Base-by-base conservation (phyloP, 2,113 vertebrate genomes). In the Raja brachyura region DNA sequence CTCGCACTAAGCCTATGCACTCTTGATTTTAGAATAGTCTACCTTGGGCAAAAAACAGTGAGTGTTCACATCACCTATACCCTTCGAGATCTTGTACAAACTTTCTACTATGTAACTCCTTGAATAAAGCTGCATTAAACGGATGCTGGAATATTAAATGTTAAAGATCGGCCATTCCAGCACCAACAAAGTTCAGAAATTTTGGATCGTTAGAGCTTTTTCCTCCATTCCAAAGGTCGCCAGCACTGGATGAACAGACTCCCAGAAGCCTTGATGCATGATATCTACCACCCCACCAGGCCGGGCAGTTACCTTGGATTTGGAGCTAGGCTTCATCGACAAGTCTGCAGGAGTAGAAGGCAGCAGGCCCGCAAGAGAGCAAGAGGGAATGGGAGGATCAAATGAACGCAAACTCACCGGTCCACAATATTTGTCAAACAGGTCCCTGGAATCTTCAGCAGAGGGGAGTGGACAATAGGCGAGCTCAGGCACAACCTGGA, bases 371-470 rank as follows among this genome's bases (percentile, higher is more conserved):
- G 11, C 6, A 11, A 86, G 54, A 86, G 81, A 28, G 28, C 56
- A 61, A 48, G 25, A 86, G 25, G 81, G 61, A 86, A 16, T 28
- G 28, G 3, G 9, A 1, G 22, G 54, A 10, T 3, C 9, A 59
- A 85, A 13, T 59, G 56, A 56, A 14, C 13, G 22, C 81, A 85
- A 86, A 61, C 81, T 86, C 81, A 86, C 81, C 81, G 56, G 4
- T n/a, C 81, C 81, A n/a, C 56, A 28, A 25, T 59, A 61, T 22
- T 14, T 86, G 81, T 86, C 54, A 86, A 86, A 86, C 56, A 86
- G n/a, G 28, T 86, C 81, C 81, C 28, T 86, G 56, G 81, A 86
- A 59, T 86, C 81, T 61, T 10, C 81, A 56, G 81, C 81, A 61
- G 81, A 59, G 22, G 56, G 81, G n/a, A 86, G 81, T 59, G 81